phyloP scores from a whole-genome alignment of 2,888 invertebrate genomes.

The Hydrotaea cyrtoneurina region DNA sequence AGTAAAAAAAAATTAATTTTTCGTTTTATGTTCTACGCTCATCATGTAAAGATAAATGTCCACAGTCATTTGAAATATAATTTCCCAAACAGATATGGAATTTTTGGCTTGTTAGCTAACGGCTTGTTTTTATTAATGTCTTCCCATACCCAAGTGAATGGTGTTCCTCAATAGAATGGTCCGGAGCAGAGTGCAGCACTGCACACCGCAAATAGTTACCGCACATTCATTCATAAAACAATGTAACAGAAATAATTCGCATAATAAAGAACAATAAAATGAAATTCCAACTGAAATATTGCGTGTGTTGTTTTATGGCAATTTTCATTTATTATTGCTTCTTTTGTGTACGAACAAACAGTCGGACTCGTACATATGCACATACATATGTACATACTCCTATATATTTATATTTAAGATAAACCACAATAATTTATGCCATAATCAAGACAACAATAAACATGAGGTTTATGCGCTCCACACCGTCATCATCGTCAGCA shows the following conservation, averaged over 20 bases:
- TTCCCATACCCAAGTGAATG: not conserved
- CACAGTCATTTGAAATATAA: too few species aligned
- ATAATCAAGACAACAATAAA: constrained; percentile 61
- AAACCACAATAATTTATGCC: constrained; percentile 61
- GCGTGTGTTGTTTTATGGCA: constrained; percentile 34
- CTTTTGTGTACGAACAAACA: not conserved
- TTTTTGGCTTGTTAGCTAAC: not conserved
- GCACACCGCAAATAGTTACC: constrained; percentile 22
- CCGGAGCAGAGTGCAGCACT: not conserved
- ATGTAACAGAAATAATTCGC: constrained; percentile 45
- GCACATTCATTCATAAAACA: constrained; percentile 51
- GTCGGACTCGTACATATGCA: not conserved
- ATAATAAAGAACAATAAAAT: constrained; percentile 47
- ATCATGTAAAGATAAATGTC: too few species aligned
- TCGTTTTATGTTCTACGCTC: too few species aligned
- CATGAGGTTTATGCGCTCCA: constrained; percentile 33
- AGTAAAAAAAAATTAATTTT: too few species aligned
- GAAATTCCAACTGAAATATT: constrained; percentile 49
- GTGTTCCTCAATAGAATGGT: not conserved
- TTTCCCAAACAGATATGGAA: too few species aligned
- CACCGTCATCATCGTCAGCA: not conserved
- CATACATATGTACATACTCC: too few species aligned
- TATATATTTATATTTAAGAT: constrained; percentile 46
- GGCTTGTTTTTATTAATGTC: not conserved
- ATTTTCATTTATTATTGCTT: constrained; percentile 3